Evolutionary conservation across 2,888 invertebrate species (phyloP).

Genomic region (Drosophila borealis): DNA sequence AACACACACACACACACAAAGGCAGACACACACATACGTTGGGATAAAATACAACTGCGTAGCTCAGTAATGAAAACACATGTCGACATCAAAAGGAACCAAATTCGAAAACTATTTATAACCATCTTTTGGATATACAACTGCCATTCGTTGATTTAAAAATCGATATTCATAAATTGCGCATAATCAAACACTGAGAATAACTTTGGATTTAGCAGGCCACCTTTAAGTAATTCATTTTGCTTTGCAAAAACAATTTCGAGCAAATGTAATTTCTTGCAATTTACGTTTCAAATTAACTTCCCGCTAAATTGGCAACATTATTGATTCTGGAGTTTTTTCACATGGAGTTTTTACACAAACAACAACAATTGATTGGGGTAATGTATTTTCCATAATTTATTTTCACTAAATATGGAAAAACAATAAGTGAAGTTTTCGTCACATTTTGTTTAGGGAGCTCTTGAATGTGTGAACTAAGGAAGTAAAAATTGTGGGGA

Average conservation of each 20-base stretch:
- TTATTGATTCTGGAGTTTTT: slow-evolving; percentile 7
- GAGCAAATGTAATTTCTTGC: slow-evolving; percentile 5
- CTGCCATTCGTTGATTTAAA: slow-evolving; percentile 29
- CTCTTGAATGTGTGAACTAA: no score
- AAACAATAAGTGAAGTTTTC: no score
- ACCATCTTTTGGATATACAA: slow-evolving; percentile 46
- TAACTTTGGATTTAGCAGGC: background rate
- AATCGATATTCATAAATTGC: slow-evolving; percentile 41
- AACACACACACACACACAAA: slow-evolving; percentile 26
- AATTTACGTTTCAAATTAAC: slow-evolving; percentile 19
- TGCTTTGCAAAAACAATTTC: slow-evolving; percentile 1
- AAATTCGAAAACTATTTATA: slow-evolving; percentile 56
- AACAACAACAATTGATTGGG: no score
- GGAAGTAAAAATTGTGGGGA: no score
- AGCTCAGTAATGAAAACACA: slow-evolving; percentile 49
- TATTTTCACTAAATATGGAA: background rate
- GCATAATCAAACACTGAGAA: background rate
- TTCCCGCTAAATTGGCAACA: background rate
- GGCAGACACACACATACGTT: slow-evolving; percentile 5
- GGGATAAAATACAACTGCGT: background rate
- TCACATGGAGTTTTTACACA: no score
- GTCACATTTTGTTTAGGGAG: no score
- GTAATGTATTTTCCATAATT: slow-evolving; percentile 10
- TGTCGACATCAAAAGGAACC: slow-evolving; percentile 54
- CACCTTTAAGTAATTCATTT: background rate